Base-by-base conservation (phyloP, 1,140 invertebrate genomes). In the Drosophila sturtevanti region DNA sequence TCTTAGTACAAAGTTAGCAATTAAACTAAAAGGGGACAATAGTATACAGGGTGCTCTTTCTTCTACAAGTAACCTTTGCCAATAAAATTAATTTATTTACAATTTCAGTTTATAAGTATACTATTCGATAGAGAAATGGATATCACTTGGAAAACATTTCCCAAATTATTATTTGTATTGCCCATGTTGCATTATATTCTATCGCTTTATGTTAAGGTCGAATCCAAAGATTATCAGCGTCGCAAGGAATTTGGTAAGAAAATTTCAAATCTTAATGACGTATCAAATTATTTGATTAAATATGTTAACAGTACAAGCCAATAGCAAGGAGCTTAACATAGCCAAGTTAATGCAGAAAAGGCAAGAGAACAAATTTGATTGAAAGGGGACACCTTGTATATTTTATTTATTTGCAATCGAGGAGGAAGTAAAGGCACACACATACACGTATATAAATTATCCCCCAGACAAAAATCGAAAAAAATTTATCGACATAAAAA, bases 1-100 rank as follows among this genome's bases (percentile, higher is more conserved):
- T 68, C 63, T 82, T 82, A 68, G 59, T 68, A 61, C 64, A 63
- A 79, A 82, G 63, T 76, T 82, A 87, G 82, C 66, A 81, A 82
- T 72, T 77, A 87, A 82, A 69, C 44, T 48, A 11, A 48, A 68
- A 60, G 38, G 66, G 56, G 48, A 31, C 60, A 18, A 44, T 21
- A 1, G 0, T 1, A 12, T 63, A 86, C 65, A 87, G 82, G 82
- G 82, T 86, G 82, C 22, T n/a, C 44, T 12, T 10, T 1, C 41
- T 12, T 27, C 35, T 16, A 41, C 0, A n/a, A 54, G 7, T 14
- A 31, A 1, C 11, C 4, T 9, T 51, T 10, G 35, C 14, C 9
- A 18, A 24, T 10, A 11, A 11, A 12, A 7, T 21, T 5, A 11
- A 12, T 5, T 21, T 5, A 31, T 21, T 18, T 12, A 11, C 2